Evolutionary conservation across 2,113 vertebrate genomes (phyloP), one percentile per base, ranked within the genome.

Genomic region (Cyphomyrus discorhynchus): DNA sequence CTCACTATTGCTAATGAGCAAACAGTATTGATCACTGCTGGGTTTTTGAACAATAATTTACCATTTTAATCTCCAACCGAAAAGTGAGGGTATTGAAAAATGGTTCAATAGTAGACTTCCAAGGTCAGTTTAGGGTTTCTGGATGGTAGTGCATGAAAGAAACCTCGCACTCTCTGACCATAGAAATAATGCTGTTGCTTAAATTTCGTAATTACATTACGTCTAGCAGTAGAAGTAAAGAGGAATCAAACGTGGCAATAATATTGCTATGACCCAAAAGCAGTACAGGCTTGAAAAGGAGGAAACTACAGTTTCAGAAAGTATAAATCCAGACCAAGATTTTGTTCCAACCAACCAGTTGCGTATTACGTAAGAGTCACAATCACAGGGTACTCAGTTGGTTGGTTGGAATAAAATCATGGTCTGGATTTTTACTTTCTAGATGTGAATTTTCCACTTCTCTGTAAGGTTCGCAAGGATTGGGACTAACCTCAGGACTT

Each of bases 21-120:
- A 90, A 84, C 45, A 17, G 3, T 88, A 88, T 88, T 58, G 53
- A 90, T 88, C 87, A 47, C 42, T 45, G 42, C 11, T 52, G 85
- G 66, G 47, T 90, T 87, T 74, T 80, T 90, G 89, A 90, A 47
- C 52, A 39, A 49, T 70, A 90, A 58, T 87, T 58, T 80, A 87
- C 70, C 86, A 82, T 90, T 82, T 90, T 88, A 82, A 74, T 80
- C 86, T 80, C n/a, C 82, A 35, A n/a, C 52, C 47, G 45, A 88
- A 90, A 35, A 88, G 53, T 70, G 17, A 21, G 42, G 31, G 27
- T 58, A 88, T 90, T 88, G 90, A 82, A 90, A 88, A 90, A 90
- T 47, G 90, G 77, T 88, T 88, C 90, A 88, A 50, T 90, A 85
- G 5, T 45, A 88, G 86, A 24, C 86, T 84, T 88, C 11, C 70